Conservation (phyloP, 2,113 vertebrate species). For the Mesocricetus auratus region DNA sequence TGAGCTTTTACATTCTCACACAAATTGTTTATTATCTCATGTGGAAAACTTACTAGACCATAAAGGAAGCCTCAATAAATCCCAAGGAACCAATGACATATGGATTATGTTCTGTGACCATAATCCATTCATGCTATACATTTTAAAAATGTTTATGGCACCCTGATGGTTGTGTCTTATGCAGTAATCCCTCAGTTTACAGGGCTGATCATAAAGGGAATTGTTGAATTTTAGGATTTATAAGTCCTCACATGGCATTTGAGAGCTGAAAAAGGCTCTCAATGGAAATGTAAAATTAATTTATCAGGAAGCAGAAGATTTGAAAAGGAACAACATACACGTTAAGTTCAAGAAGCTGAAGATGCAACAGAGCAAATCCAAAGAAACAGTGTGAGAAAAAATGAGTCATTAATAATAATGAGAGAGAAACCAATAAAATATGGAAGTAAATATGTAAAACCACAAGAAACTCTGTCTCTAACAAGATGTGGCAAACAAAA, state of each 20-base stretch:
- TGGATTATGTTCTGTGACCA: neutral
- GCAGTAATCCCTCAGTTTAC: neutral
- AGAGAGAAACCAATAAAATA: neutral
- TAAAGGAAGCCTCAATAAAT: neutral
- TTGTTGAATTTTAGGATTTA: neutral
- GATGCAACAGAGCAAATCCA: neutral
- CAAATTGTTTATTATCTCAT: neutral
- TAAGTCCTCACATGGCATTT: neutral
- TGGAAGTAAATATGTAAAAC: neutral
- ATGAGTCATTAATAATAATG: neutral
- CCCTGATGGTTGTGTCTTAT: neutral
- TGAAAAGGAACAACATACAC: neutral
- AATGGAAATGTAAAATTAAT: neutral
- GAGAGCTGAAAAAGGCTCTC: neutral
- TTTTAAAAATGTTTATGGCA: slow-evolving; percentile 1
- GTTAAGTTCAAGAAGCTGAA: neutral
- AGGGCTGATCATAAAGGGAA: neutral
- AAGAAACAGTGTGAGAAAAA: neutral
- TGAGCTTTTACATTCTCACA: neutral
- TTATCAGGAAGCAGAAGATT: neutral
- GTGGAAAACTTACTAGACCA: neutral
- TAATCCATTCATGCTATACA: neutral
- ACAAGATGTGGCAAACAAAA: neutral
- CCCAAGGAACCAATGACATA: neutral
- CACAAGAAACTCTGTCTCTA: neutral